Percentiles rank a stretch among this genome's conserved stretches.
Evolutionary conservation across 2,797 vertebrate genomes (phyloP).

Genomic region (Molossus molossus): DNA sequence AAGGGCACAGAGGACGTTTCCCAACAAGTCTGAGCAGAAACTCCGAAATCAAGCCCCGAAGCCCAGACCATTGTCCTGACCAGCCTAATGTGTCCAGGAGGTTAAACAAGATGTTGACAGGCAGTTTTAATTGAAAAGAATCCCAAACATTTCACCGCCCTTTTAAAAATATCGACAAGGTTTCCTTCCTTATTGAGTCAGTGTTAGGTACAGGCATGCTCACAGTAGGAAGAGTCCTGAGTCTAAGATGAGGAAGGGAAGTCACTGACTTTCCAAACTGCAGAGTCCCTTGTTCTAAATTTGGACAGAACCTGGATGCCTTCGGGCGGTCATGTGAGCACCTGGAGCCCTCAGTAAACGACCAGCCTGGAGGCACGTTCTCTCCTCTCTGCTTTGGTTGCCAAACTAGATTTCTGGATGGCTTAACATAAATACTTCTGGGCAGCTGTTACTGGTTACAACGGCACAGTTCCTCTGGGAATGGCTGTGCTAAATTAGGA

Average conservation of each 20-base stretch:
- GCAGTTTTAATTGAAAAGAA: neutral
- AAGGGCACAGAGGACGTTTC: neutral
- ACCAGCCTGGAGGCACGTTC: slow-evolving; percentile 70
- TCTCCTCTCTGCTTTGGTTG: slow-evolving; percentile 80
- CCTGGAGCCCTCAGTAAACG: slow-evolving; percentile 81
- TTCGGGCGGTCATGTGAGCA: slow-evolving; percentile 59
- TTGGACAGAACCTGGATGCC: slow-evolving; percentile 45
- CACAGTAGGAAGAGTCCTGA: neutral
- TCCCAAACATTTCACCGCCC: neutral
- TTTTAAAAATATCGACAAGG: neutral
- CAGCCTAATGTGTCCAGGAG: neutral
- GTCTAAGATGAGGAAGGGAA: slow-evolving; percentile 4
- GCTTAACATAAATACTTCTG: slow-evolving; percentile 82
- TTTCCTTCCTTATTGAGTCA: neutral
- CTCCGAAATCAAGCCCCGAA: neutral
- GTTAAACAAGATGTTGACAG: neutral
- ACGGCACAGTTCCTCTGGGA: slow-evolving; percentile 51
- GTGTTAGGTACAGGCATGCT: neutral
- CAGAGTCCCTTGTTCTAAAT: slow-evolving; percentile 66
- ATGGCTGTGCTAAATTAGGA: neutral
- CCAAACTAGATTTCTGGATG: slow-evolving; percentile 81
- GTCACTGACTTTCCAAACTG: neutral
- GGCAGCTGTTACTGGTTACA: slow-evolving; percentile 73
- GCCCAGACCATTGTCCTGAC: neutral
- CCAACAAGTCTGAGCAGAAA: neutral